Evolutionary conservation across 2,113 vertebrate species (phyloP), one percentile per base, ranked within the genome.

Genomic region (Apus apus): DNA sequence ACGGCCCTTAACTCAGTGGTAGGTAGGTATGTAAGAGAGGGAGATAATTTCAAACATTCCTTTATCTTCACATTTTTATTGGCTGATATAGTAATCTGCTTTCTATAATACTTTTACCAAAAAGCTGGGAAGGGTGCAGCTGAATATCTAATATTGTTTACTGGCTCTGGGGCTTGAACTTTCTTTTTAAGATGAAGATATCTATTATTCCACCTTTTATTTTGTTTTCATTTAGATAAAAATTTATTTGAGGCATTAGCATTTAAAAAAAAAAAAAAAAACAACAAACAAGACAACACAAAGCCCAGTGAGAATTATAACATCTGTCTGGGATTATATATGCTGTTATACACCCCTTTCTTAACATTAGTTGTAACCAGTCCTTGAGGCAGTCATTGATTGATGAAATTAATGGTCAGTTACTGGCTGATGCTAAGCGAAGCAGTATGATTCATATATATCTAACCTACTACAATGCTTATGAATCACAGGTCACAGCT

Each of bases 321-420:
- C 38, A 77, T 77, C 65, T 7, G 5, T 71, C 38, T 78, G 32
- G 61, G 53, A 15, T 67, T 85, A 29, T 13, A 60, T 10, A 11
- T 19, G 53, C 15, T 75, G 48, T 81, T 86, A 48, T 64, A 74
- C 57, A 74, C 17, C 12, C 81, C 70, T 87, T 85, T 67, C 20
- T 78, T 93, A 75, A 61, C 32, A 48, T 75, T 85, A 91, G 64
- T 90, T 83, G 43, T 61, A 92, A 84, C 19, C 20, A 85, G 23
- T 58, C 81, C 58, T 58, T 62, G 45, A 91, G 16, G 56, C 53
- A 64, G 58, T 11, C 0, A 0, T 25, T 90, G 79, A 79, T 8
- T 77, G 68, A 81, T 79, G 19, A 96, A 94, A 93, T 87, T 81
- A 87, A 81, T 66, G 45, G 77, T 53, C 70, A 82, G 53, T 45